Conservation (phyloP, 2,888 invertebrate species). For the Drosophila antonietae region DNA sequence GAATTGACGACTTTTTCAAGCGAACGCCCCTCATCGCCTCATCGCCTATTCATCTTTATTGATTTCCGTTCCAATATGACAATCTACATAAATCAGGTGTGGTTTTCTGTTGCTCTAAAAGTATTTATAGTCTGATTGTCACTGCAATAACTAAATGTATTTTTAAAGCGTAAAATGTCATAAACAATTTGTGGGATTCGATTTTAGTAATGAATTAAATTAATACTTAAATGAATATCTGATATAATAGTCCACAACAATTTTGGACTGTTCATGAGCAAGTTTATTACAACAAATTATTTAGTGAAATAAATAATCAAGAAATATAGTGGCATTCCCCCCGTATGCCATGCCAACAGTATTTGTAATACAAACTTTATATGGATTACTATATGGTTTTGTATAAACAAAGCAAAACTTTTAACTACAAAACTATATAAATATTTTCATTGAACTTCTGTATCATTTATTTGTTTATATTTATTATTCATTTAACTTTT, state of each 20-base stretch:
- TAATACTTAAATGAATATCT: neutral
- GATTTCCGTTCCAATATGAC: constrained; percentile 21
- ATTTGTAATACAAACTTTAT: neutral
- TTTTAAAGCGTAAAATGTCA: neutral
- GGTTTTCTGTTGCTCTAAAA: constrained; percentile 13
- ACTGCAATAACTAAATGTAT: constrained; percentile 4
- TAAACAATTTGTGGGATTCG: too few relatives aligned
- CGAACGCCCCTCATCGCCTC: neutral
- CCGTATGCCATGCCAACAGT: neutral
- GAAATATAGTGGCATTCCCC: neutral
- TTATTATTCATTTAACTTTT: neutral
- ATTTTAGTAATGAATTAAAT: too few relatives aligned
- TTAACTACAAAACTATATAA: neutral
- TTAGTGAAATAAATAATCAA: neutral
- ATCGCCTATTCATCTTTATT: constrained; percentile 3
- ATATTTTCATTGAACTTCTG: neutral
- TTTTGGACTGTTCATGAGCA: too few relatives aligned
- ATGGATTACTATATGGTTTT: neutral
- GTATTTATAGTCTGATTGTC: constrained; percentile 1
- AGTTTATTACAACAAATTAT: too few relatives aligned
- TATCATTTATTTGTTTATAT: neutral
- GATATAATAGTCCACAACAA: too few relatives aligned
- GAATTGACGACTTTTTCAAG: constrained; percentile 27
- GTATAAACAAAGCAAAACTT: too few relatives aligned
- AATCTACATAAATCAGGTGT: constrained; percentile 38